phyloP scores from a whole-genome alignment of 2,888 invertebrate species.

The Octodonta nipae region DNA sequence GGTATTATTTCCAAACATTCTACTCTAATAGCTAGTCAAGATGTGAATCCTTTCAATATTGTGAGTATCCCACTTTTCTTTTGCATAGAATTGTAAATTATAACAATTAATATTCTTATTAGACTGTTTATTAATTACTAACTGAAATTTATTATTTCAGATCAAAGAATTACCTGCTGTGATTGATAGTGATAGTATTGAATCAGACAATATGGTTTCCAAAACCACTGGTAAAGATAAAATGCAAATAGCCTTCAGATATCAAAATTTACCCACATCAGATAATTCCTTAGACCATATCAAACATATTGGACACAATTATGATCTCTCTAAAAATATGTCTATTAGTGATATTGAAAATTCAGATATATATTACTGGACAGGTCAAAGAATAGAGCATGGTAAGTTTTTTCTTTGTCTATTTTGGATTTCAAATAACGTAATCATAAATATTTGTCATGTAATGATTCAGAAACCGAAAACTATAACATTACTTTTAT shows the following conservation, averaged over 20 bases:
- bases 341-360: conserved; percentile 43
- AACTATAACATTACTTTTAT: too few species aligned
- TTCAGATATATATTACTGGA: conserved; percentile 46
- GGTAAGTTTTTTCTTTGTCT: conserved; percentile 11
- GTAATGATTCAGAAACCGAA: too few species aligned
- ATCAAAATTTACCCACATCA: conserved; percentile 56
- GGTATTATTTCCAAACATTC: conserved; percentile 64
- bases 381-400: conserved; percentile 25
- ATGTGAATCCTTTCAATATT: conserved; percentile 50
- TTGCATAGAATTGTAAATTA: not conserved
- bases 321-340: conserved; percentile 67
- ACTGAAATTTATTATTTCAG: conserved; percentile 30
- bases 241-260: conserved; percentile 85
- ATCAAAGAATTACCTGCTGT: conserved; percentile 48
- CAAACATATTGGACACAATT: conserved; percentile 60
- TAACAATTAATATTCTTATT: too few species aligned
- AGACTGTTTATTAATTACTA: too few species aligned
- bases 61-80: conserved; percentile 36
- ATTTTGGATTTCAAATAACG: too few species aligned
- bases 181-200: conserved; percentile 35
- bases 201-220: conserved; percentile 14
- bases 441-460: too few species aligned
- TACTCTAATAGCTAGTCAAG: conserved; percentile 59
- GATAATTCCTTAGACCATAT: conserved; percentile 31
- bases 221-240: conserved; percentile 36